Evolutionary conservation across 92 coral and sea anemone genomes (phyloP).

Genomic region (Epizoanthus scotinus): DNA sequence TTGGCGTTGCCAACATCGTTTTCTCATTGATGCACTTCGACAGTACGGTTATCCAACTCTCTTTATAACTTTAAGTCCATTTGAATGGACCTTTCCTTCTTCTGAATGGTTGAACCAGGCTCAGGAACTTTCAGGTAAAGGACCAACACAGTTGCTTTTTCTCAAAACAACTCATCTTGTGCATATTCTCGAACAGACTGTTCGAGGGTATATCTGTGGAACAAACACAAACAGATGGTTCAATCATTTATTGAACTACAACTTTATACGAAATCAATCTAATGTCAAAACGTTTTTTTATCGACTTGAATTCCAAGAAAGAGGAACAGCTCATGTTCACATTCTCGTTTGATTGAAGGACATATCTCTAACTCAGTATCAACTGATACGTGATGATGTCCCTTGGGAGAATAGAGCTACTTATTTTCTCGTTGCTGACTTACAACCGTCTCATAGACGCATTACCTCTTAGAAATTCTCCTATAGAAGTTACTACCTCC

Average conservation of each 20-base stretch:
- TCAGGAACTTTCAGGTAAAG: neutral
- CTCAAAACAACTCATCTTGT: no score
- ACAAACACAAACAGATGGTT: slow-evolving; percentile 28
- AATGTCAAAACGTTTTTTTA: slow-evolving; percentile 30
- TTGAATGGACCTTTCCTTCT: slow-evolving; percentile 35
- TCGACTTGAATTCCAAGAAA: slow-evolving; percentile 9
- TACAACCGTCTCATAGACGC: no score
- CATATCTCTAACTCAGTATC: neutral
- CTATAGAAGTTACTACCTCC: no score
- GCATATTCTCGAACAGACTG: slow-evolving; percentile 36
- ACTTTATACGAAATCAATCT: neutral
- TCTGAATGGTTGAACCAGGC: slow-evolving; percentile 10
- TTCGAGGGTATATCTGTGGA: slow-evolving; percentile 46
- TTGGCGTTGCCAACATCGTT: slow-evolving; percentile 42
- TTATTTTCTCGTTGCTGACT: no score
- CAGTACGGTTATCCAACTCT: slow-evolving; percentile 32
- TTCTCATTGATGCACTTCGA: slow-evolving; percentile 19
- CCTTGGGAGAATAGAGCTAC: no score
- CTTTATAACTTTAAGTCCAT: slow-evolving; percentile 28
- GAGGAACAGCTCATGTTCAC: slow-evolving; percentile 21
- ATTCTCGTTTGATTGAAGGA: slow-evolving; percentile 35
- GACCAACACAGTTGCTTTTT: slow-evolving; percentile 30
- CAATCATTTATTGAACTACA: slow-evolving; percentile 35
- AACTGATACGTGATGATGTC: no score
- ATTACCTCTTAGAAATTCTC: no score